These are phyloP conservation scores for Lithobates pipiens DNA, from an alignment of 2,797 vertebrate species.

Conservation along the genomic window DNA sequence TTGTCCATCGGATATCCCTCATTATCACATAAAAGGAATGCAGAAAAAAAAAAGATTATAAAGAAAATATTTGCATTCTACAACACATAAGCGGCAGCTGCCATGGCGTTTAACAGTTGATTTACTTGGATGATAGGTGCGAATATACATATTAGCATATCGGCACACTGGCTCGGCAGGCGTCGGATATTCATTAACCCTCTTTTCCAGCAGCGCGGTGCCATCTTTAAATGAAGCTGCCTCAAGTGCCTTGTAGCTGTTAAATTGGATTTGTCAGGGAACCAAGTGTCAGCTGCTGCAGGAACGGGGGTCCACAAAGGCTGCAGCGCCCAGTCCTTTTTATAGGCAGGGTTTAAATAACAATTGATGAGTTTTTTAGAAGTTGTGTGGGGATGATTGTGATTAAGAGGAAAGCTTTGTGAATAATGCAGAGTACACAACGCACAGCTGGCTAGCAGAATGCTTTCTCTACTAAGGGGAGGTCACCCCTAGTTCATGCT, in stretches of 20 bases:
- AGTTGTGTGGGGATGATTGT: constrained; percentile 85
- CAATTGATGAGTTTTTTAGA: constrained; percentile 85
- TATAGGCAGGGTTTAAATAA: constrained; percentile 84
- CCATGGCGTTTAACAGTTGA: not conserved
- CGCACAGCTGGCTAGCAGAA: constrained; percentile 85
- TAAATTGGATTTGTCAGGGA: constrained; percentile 92
- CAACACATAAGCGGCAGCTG: too few species aligned
- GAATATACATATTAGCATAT: constrained; percentile 12
- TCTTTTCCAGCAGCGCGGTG: not conserved
- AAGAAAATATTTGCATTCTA: too few species aligned
- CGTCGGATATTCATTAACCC: constrained; percentile 17
- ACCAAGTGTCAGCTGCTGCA: constrained; percentile 86
- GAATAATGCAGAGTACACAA: constrained; percentile 76
- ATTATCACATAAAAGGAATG: too few species aligned
- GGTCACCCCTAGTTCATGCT: constrained; percentile 83
- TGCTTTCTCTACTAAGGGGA: constrained; percentile 79
- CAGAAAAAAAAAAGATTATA: too few species aligned
- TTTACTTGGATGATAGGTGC: not conserved
- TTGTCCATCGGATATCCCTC: too few species aligned
- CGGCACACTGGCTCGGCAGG: not conserved
- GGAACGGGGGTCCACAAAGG: constrained; percentile 82
- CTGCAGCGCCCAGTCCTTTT: constrained; percentile 81
- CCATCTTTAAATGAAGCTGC: not conserved
- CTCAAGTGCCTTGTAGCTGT: constrained; percentile 82
- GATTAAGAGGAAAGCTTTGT: constrained; percentile 84